Evolutionary conservation across 2,113 vertebrate genomes (phyloP), one percentile per base, ranked within the genome.

Genomic region (Dolichallabes microphthalmus): DNA sequence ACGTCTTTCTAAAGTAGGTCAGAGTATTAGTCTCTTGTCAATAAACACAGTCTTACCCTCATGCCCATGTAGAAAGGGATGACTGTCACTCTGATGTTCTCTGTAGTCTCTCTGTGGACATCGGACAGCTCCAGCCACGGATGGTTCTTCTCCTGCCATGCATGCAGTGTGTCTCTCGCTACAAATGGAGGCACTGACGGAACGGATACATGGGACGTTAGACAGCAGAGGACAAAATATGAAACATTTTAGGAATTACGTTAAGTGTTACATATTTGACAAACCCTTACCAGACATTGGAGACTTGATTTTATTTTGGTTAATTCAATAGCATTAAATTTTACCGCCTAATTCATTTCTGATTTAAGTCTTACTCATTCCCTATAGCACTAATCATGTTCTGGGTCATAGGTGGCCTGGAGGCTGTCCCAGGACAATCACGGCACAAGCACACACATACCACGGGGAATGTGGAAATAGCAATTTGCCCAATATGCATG

Each of bases 51-150:
- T 71, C 95, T 80, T 85, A 97, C 96, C 94, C 96, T 93, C 95
- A 96, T 96, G 93, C 96, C 96, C 96, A 97, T 97, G 74, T 97
- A 97, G 92, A 97, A 97, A 0, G 96, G 96, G 91, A 97, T 97
- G 81, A 97, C 96, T 0, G 96, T 97, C 87, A 97, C 96, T 0
- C 96, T 95, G 88, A 97, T 97, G 82, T 95, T 96, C 91, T 97
- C 96, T 0, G 96, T 97, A 30, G 96, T 97, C 90, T 97, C 96
- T 35, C 96, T 93, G 89, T 97, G 96, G 76, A 97, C 96, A 1
- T 97, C 96, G 0, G 96, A 97, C 30, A 97, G 93, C 91, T 97
- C 96, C 32, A 97, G 91, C 96, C 96, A 97, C 2, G 95, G 96
- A 84, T 97, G 96, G 89, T 97, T 97, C 91, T 96, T 97, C 89